Conservation (phyloP, 2,797 vertebrate genomes). For the Anabas testudineus region DNA sequence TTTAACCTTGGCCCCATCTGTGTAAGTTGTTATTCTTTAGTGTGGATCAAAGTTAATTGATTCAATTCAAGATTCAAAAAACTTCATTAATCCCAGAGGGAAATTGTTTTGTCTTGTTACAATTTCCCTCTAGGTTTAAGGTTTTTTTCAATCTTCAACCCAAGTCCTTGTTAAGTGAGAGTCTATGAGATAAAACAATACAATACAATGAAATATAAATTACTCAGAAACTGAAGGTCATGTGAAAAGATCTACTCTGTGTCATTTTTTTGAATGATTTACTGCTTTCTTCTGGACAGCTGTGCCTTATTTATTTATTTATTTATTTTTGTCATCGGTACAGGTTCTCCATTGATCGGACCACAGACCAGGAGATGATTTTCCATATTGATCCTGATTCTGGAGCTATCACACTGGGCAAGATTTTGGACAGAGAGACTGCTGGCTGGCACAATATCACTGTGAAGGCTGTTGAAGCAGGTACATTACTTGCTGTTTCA, state of each 20-base stretch:
- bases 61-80: no score
- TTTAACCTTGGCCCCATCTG: not conserved
- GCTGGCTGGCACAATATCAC: conserved; percentile 99
- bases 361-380: conserved; percentile 91
- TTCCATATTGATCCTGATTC: conserved; percentile 94
- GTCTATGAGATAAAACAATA: not conserved
- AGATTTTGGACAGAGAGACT: conserved; percentile 93
- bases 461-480: conserved; percentile 93
- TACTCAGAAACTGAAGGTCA: not conserved
- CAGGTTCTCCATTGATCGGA: conserved; percentile 94
- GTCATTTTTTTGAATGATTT: not conserved
- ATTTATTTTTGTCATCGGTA: not conserved
- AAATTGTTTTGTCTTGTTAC: no score
- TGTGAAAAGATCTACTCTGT: not conserved
- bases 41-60: not conserved
- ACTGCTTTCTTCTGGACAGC: not conserved
- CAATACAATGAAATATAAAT: not conserved
- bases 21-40: conserved; percentile 4
- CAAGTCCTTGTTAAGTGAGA: not conserved
- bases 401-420: conserved; percentile 91
- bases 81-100: no score
- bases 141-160: no score
- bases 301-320: conserved; percentile 1
- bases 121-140: no score
- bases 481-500: conserved; percentile 72